Evolutionary conservation across 2,888 invertebrate genomes (phyloP), one percentile per base, ranked within the genome.

Genomic region (Asteroscopus sphinx): DNA sequence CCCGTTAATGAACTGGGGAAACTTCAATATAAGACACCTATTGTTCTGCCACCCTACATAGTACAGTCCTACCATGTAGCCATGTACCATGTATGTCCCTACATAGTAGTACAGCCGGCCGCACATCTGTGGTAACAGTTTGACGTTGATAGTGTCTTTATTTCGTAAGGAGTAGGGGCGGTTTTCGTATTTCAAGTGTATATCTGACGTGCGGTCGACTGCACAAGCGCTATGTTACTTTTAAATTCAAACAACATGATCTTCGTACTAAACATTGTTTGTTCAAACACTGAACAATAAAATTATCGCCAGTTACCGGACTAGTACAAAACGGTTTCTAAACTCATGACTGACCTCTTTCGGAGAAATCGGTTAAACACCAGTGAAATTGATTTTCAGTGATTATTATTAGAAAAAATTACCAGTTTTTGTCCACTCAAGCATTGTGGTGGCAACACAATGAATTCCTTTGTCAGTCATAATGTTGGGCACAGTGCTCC

Each of bases 321-420:
- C 17, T 33, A 30, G 55, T 32, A 45, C 64, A 40, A 63, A 54
- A 56, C 59, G 39, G 49, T 65, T 67, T 55, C 64, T 64, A 63
- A 67, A 56, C 39, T 56, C 58, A 46, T 60, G 73, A 67, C 76
- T 60, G 73, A 67, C 76, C 76, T 64, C 56, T 49, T 68, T 77
- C n/a, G 13, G 35, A 37, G 9, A 30, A 64, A 41, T 68, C 53
- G 37, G 47, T 51, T 39, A 37, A 52, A 46, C 17, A n/a, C 42
- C 32, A 47, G 56, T 56, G 54, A 57, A 66, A 66, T 65, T 46
- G 46, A 56, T 69, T 69, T 63, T 37, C 65, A 63, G 33, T 32
- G n/a, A 37, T n/a, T n/a, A 33, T 36, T 42, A 21, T 44, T 21
- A 11, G 16, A 26, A 42, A 36, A 64, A 51, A 41, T 8, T 2